Percentiles rank a stretch among this genome's conserved stretches.
phyloP scores from a whole-genome alignment of 23 tunicate genomes.

The Halocynthia aurantium region DNA sequence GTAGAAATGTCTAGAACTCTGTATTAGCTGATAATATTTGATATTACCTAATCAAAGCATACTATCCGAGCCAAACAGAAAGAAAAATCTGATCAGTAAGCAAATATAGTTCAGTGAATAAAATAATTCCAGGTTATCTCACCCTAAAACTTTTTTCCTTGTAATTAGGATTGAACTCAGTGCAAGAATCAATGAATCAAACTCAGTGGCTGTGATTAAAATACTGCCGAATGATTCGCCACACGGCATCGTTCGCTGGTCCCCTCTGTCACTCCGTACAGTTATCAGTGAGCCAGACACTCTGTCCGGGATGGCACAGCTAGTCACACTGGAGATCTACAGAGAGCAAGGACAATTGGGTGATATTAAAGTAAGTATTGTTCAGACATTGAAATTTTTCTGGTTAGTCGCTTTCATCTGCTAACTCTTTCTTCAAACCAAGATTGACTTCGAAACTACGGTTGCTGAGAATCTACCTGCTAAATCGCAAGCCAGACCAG shows the following conservation, averaged over 20 bases:
- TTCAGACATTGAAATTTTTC: not conserved
- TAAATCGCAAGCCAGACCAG: constrained; percentile 56
- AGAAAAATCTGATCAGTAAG: no score
- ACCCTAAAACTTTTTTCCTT: no score
- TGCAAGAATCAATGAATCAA: constrained; percentile 31
- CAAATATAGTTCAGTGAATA: no score
- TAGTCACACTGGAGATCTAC: constrained; percentile 68
- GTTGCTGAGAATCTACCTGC: constrained; percentile 37
- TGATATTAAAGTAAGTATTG: constrained; percentile 47
- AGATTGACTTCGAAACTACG: constrained; percentile 52
- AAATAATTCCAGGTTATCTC: no score
- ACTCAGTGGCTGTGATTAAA: constrained; percentile 35
- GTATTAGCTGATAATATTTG: no score
- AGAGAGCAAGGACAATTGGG: constrained; percentile 85
- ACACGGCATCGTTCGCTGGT: constrained; percentile 77
- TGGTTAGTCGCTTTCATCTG: not conserved
- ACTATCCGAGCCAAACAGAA: no score
- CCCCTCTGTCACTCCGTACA: constrained; percentile 39
- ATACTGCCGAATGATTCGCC: constrained; percentile 80
- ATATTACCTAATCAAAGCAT: no score
- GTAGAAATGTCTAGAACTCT: not conserved
- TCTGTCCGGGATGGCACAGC: constrained; percentile 23
- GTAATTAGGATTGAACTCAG: constrained; percentile 12
- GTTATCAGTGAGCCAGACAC: constrained; percentile 59
- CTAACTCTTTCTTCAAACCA: not conserved